Base-by-base conservation (phyloP, 2,888 invertebrate genomes). In the Lepidonotus clava region DNA sequence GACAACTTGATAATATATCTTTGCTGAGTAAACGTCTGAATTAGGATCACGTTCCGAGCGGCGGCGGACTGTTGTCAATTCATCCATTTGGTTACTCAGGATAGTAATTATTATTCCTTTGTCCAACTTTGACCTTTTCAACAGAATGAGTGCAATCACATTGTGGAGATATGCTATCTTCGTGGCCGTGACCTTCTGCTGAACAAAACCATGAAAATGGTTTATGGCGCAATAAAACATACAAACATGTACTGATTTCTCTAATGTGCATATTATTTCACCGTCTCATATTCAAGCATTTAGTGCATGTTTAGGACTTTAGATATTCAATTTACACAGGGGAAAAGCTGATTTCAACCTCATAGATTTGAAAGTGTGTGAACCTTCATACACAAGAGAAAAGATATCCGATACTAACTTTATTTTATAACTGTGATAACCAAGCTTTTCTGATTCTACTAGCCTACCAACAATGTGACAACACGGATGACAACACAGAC, bases 401-500 rank as follows among this genome's bases (percentile, higher is more conserved):
- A n/a, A n/a, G n/a, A n/a, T n/a, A n/a, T n/a, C n/a, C n/a, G 28
- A 11, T 61, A 61, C 11, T 61, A 8, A 56, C 2, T 61, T n/a
- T 14, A 61, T 61, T 28, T 32, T 61, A 61, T 61, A 28, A 28
- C 61, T 61, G 53, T n/a, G 21, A 53, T 53, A 53, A 1, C 53
- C 18, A 53, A 18, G 21, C 2, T n/a, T 61, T 61, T 61, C 8
- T 61, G 11, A 18, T 46, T 6, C 46, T 46, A 18, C 28, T 61
- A 24, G 24, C 28, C 61, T 61, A 28, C 61, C 24, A 32, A 28
- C 61, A 24, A 61, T 24, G 28, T 61, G 5, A 24, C 28, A 61
- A 61, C 61, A 61, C 71, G 38, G 36, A 71, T 38, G 14, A 71
- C 71, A 71, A 34, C 21, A 71, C 71, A 71, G 0, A 36, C 36